Evolutionary conservation across 2,797 vertebrate genomes (phyloP), one percentile per base, ranked within the genome.

Genomic region (Jordanella pulchra): DNA sequence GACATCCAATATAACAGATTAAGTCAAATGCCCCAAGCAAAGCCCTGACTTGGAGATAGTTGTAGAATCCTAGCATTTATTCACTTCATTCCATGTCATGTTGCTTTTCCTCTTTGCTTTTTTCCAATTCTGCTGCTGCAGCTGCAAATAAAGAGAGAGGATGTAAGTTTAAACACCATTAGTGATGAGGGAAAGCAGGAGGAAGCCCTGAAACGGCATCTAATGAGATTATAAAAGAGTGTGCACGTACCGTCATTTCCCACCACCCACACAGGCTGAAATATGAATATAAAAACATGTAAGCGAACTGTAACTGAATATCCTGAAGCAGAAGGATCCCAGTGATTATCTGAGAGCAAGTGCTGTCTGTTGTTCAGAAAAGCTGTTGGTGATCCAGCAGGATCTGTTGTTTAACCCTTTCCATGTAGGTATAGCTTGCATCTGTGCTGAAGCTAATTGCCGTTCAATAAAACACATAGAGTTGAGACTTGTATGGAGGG

Each of bases 401-500:
- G 32, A 54, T 75, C 25, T 48, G 21, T 23, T 65, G 58, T 71
- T 61, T 61, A 42, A n/a, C 35, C 35, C 32, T 13, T 61, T 61
- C 39, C n/a, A 21, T 61, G 32, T 39, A 10, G 58, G 10, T 61
- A 35, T 4, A 35, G 35, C 9, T 39, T 39, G 9, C 35, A 39
- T 39, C 35, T 39, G 35, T 39, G 35, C 35, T 39, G 5, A 4
- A 39, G 9, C 6, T 39, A 39, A n/a, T n/a, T n/a, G n/a, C n/a
- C n/a, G n/a, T n/a, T n/a, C 90, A 91, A 90, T 72, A 75, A 65
- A 75, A 81, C 70, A 79, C 67, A 78, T 68, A 78, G 71, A 81
- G 44, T 82, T 87, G 86, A 83, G 89, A 90, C 86, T 87, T 91
- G 85, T 75, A 76, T 75, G 71, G 5, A 65, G 82, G 74, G 76